These are phyloP conservation scores for Halcyon malimbica DNA, from an alignment of 2,113 vertebrate species.

Conservation along the genomic window DNA sequence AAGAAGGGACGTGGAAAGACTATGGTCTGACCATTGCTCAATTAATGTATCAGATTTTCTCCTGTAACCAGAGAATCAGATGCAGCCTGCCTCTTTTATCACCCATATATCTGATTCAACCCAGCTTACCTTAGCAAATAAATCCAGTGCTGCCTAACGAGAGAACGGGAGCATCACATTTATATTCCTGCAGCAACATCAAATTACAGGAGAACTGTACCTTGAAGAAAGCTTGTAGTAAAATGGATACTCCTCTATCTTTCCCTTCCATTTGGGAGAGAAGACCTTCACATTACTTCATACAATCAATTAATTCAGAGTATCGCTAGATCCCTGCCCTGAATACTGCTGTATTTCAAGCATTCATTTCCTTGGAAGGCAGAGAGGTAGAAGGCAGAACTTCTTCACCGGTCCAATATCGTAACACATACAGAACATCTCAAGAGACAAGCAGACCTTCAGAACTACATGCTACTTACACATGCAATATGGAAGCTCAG, in stretches of 20 bases:
- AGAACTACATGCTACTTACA: neutral
- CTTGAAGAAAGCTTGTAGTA: neutral
- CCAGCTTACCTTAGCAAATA: no score
- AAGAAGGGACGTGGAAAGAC: no score
- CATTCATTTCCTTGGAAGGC: fast-evolving
- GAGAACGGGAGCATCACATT: no score
- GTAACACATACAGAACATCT: neutral
- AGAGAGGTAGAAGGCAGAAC: neutral
- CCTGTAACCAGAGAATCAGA: no score
- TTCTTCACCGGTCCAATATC: neutral
- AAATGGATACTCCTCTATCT: neutral
- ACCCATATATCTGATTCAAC: no score
- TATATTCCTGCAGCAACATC: no score
- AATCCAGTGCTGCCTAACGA: no score
- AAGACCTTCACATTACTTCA: neutral
- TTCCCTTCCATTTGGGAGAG: neutral
- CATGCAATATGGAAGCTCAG: neutral
- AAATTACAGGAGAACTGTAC: neutral
- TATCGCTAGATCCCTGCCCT: neutral
- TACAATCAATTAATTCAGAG: neutral
- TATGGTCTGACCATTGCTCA: no score
- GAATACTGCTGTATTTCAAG: neutral
- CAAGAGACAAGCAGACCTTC: neutral
- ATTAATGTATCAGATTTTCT: no score
- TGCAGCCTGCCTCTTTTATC: no score